Conservation (phyloP, 1,140 invertebrate species). For the Nephotettix cincticeps region DNA sequence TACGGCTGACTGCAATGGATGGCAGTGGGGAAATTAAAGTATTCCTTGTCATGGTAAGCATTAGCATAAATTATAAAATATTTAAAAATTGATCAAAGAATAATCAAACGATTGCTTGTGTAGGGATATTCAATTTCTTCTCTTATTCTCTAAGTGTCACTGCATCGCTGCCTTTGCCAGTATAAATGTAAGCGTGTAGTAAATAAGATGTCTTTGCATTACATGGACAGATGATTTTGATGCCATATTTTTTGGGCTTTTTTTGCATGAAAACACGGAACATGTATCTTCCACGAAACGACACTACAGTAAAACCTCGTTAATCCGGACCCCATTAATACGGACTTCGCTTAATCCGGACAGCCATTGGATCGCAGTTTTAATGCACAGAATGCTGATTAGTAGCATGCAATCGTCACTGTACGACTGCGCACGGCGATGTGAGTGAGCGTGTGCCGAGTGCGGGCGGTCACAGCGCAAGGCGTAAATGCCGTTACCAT, state of each 20-base stretch:
- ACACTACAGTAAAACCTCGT: too few species aligned
- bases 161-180: constrained; percentile 17
- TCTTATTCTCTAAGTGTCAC: not conserved
- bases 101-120: not conserved
- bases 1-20: constrained; percentile 87
- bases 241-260: not conserved
- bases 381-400: too few species aligned
- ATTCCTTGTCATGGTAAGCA: constrained; percentile 74
- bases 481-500: too few species aligned
- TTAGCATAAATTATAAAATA: not conserved
- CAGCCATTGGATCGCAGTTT: too few species aligned
- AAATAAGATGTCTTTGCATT: not conserved
- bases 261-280: not conserved
- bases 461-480: too few species aligned
- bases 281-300: not conserved
- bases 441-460: too few species aligned
- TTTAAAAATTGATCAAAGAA: too few species aligned
- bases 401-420: too few species aligned
- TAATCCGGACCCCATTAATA: too few species aligned
- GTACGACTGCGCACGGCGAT: too few species aligned
- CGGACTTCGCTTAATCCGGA: too few species aligned
- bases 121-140: not conserved
- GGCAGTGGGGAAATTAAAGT: constrained; percentile 79
- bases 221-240: not conserved
- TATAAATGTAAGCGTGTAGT: not conserved